These are phyloP conservation scores for Drosophila elegans DNA, from an alignment of 1,140 invertebrate genomes.

Conservation along the genomic window DNA sequence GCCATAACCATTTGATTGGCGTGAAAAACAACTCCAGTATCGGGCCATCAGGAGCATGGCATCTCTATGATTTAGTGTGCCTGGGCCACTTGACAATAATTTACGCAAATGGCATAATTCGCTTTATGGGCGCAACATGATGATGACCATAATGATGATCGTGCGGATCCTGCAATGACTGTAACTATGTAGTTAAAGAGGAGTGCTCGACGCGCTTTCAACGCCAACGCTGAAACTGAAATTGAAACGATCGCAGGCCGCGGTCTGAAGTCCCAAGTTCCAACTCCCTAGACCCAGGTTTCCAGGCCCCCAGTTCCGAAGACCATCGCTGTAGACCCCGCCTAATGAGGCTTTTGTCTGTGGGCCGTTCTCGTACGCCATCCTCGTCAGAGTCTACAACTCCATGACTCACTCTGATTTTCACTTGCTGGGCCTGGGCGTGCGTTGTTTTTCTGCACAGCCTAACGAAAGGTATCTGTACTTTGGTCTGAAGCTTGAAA, in stretches of 20 bases:
- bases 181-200: slow-evolving; percentile 76
- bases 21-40: slow-evolving; percentile 60
- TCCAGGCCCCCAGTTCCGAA: slow-evolving; percentile 7
- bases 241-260: slow-evolving; percentile 61
- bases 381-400: background rate
- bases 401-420: slow-evolving; percentile 68
- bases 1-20: slow-evolving; percentile 62
- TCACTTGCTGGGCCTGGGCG: slow-evolving; percentile 56
- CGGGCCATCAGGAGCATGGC: slow-evolving; percentile 47
- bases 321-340: slow-evolving; percentile 43
- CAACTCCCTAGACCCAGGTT: slow-evolving; percentile 6
- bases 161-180: slow-evolving; percentile 64
- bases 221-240: slow-evolving; percentile 81
- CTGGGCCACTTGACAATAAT: slow-evolving; percentile 76
- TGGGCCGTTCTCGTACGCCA: slow-evolving; percentile 42
- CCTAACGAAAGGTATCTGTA: background rate
- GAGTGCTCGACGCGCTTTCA: slow-evolving; percentile 79
- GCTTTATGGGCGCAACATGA: slow-evolving; percentile 68
- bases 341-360: slow-evolving; percentile 81
- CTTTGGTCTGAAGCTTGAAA: no score
- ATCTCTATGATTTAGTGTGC: slow-evolving; percentile 76
- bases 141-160: slow-evolving; percentile 53
- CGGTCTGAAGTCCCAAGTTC: background rate
- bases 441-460: slow-evolving; percentile 14
- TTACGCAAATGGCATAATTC: slow-evolving; percentile 81